Conservation (phyloP, 2,797 vertebrate species). For the Characodon lateralis region DNA sequence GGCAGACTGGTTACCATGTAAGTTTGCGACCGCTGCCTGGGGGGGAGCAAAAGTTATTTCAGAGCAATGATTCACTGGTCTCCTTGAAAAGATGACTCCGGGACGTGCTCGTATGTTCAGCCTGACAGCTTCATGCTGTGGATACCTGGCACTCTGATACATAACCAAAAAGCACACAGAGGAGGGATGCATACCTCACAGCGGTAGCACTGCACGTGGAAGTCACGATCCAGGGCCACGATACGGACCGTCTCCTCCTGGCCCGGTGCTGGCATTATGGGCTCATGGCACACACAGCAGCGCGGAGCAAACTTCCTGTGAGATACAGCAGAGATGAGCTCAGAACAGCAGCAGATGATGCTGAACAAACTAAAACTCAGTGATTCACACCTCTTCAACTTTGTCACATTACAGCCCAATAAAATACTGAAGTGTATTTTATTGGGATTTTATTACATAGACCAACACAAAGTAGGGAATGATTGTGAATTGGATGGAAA, state of each 20-base stretch:
- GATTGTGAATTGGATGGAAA: not conserved
- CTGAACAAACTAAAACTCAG: not conserved
- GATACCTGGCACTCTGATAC: conserved; percentile 18
- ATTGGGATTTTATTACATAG: not conserved
- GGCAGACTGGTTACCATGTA: conserved; percentile 57
- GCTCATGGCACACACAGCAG: conserved; percentile 94
- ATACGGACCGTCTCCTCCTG: conserved; percentile 98
- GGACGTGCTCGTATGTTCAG: conserved; percentile 6
- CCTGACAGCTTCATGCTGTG: conserved; percentile 3
- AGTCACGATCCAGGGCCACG: conserved; percentile 96
- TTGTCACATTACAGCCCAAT: not conserved
- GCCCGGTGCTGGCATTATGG: conserved; percentile 96
- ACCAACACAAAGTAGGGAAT: not conserved
- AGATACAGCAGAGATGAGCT: conserved; percentile 8
- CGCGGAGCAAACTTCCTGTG: conserved; percentile 96
- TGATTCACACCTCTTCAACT: not conserved
- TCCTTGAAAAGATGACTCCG: conserved; percentile 40
- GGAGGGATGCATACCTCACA: conserved; percentile 86
- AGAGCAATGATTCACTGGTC: conserved; percentile 36
- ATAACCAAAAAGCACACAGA: not conserved
- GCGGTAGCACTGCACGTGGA: conserved; percentile 97
- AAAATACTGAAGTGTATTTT: not conserved
- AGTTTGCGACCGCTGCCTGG: conserved; percentile 57
- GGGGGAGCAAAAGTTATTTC: conserved; percentile 50
- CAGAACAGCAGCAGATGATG: conserved; percentile 2